Evolutionary conservation across 1,140 invertebrate species (phyloP).

Genomic region (Leptopilina clavipes): DNA sequence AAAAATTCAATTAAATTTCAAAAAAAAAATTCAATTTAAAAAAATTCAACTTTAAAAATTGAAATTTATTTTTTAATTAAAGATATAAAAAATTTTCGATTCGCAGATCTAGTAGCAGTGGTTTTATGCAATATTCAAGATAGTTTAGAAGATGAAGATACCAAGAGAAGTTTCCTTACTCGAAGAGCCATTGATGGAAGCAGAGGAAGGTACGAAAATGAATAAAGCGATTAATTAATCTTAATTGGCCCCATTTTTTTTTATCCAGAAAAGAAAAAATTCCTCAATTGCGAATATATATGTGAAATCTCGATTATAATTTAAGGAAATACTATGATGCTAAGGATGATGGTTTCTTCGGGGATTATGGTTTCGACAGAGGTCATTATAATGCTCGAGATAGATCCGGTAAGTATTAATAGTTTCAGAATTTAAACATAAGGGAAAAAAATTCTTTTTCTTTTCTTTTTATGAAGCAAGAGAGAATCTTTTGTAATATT

Average conservation of each 20-base stretch:
- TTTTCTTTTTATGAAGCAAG: not conserved
- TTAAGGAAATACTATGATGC: slow-evolving; percentile 69
- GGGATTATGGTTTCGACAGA: slow-evolving; percentile 65
- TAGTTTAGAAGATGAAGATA: slow-evolving; percentile 63
- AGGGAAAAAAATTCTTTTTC: not conserved
- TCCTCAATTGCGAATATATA: slow-evolving; percentile 5
- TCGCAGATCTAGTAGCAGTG: slow-evolving; percentile 63
- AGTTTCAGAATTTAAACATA: slow-evolving; percentile 20
- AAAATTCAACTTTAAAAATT: too few relatives aligned
- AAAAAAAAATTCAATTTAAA: too few relatives aligned
- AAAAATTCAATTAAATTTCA: too few relatives aligned
- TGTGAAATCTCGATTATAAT: slow-evolving; percentile 11
- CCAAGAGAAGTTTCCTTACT: slow-evolving; percentile 63
- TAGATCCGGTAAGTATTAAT: slow-evolving; percentile 59
- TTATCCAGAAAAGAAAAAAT: not conserved
- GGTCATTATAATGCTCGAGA: slow-evolving; percentile 66
- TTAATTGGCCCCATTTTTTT: not conserved
- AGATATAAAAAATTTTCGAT: too few relatives aligned
- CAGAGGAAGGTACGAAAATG: slow-evolving; percentile 65
- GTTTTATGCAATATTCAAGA: slow-evolving; percentile 62
- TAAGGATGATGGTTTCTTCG: slow-evolving; percentile 67
- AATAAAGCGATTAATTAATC: slow-evolving; percentile 7
- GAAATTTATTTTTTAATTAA: too few relatives aligned
- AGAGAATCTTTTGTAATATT: slow-evolving; percentile 7
- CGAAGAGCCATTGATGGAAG: slow-evolving; percentile 71